Evolutionary conservation across 30 jellyfish, hydroid and myxozoan genomes (phyloP).

Genomic region (Turritopsis dohrnii): DNA sequence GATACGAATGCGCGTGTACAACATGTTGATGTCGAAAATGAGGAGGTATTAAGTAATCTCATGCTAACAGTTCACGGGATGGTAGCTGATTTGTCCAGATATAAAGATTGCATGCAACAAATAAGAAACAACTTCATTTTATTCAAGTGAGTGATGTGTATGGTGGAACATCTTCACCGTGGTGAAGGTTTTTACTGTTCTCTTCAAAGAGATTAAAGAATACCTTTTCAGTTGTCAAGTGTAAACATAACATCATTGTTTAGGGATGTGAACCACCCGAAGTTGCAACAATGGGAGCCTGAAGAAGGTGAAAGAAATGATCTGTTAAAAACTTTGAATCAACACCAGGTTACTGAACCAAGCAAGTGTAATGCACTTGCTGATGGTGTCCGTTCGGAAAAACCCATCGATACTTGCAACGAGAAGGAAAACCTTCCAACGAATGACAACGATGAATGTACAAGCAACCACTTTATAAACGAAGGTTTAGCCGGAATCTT

Average conservation of each 20-base stretch:
- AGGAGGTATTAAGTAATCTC: conserved; percentile 39
- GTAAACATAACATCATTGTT: too few species aligned
- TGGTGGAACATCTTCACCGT: neutral
- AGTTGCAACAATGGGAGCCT: neutral
- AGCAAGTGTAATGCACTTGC: neutral
- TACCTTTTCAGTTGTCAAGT: too few species aligned
- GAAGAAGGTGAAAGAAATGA: neutral
- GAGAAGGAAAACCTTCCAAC: neutral
- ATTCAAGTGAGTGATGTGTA: conserved; percentile 33
- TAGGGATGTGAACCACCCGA: neutral
- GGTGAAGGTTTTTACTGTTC: too few species aligned
- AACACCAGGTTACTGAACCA: neutral
- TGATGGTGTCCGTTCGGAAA: too few species aligned
- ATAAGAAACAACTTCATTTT: conserved; percentile 38
- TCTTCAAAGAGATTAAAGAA: too few species aligned
- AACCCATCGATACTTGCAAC: neutral
- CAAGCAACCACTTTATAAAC: neutral
- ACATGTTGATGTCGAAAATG: conserved; percentile 22
- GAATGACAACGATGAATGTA: neutral
- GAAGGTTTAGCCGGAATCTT: neutral
- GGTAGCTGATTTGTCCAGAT: conserved; percentile 59
- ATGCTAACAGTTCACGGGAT: conserved; percentile 70
- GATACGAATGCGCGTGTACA: neutral
- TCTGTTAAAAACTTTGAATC: neutral
- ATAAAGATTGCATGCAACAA: conserved; percentile 48